These are phyloP conservation scores for Macrotis lagotis DNA, from an alignment of 2,113 vertebrate genomes.

Conservation along the genomic window DNA sequence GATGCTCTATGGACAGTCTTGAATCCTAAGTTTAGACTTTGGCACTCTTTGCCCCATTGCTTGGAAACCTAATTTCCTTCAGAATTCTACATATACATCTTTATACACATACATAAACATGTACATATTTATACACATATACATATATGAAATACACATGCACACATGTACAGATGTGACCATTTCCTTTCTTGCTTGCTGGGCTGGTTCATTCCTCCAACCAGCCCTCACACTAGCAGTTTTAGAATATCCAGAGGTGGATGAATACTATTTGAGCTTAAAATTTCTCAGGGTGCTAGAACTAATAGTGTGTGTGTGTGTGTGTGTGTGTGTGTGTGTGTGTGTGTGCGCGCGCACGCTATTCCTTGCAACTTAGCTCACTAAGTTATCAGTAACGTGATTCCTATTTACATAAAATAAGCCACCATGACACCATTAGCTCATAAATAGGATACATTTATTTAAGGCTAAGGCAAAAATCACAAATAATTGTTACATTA, in stretches of 20 bases:
- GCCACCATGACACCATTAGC: background rate
- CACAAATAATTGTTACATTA: background rate
- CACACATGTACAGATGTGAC: background rate
- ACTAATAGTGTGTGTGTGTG: background rate
- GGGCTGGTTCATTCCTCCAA: background rate
- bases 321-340: no score
- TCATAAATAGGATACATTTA: background rate
- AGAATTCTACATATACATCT: background rate
- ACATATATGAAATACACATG: background rate
- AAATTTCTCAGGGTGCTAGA: background rate
- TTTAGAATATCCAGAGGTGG: background rate
- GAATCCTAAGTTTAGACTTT: background rate
- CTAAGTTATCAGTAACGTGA: background rate
- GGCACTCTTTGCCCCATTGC: background rate
- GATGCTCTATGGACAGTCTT: background rate
- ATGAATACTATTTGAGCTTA: background rate
- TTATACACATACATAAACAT: no score
- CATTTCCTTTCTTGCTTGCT: background rate
- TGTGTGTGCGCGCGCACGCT: no score
- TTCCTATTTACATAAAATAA: background rate
- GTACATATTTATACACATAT: no score
- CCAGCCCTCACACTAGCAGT: background rate
- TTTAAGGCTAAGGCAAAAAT: background rate
- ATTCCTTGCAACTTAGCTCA: background rate
- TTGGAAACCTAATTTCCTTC: background rate